These are phyloP conservation scores for Aphrophora alni DNA, from an alignment of 2,888 invertebrate species.

Conservation along the genomic window DNA sequence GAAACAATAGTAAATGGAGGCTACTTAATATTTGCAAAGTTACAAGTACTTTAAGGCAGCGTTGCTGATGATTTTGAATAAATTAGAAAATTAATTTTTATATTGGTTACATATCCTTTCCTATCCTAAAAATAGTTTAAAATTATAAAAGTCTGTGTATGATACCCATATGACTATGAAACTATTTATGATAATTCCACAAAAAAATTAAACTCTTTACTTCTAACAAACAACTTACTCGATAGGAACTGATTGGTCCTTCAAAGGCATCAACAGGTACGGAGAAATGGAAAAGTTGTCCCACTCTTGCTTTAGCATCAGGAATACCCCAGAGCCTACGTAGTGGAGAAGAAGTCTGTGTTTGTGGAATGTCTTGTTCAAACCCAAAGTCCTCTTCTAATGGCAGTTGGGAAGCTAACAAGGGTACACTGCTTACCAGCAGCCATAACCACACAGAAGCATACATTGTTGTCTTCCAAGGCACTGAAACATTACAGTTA, in stretches of 20 bases:
- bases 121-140: no score
- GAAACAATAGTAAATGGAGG: no score
- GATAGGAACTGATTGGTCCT: slow-evolving; percentile 70
- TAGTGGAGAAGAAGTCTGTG: slow-evolving; percentile 41
- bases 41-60: no score
- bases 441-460: neutral
- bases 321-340: slow-evolving; percentile 62
- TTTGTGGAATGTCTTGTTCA: slow-evolving; percentile 41
- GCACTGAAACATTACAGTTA: neutral
- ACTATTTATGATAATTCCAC: no score
- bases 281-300: slow-evolving; percentile 74
- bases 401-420: neutral
- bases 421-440: neutral
- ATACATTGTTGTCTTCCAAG: neutral
- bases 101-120: no score
- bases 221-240: slow-evolving; percentile 69
- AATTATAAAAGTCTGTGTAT: no score
- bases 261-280: slow-evolving; percentile 75
- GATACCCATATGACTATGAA: no score
- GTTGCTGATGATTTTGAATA: no score
- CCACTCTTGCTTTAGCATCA: slow-evolving; percentile 71
- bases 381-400: slow-evolving; percentile 41
- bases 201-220: no score
- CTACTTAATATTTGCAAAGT: no score
- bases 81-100: no score